Evolutionary conservation across 2,797 vertebrate genomes (phyloP).

Genomic region (Gallirallus australis): DNA sequence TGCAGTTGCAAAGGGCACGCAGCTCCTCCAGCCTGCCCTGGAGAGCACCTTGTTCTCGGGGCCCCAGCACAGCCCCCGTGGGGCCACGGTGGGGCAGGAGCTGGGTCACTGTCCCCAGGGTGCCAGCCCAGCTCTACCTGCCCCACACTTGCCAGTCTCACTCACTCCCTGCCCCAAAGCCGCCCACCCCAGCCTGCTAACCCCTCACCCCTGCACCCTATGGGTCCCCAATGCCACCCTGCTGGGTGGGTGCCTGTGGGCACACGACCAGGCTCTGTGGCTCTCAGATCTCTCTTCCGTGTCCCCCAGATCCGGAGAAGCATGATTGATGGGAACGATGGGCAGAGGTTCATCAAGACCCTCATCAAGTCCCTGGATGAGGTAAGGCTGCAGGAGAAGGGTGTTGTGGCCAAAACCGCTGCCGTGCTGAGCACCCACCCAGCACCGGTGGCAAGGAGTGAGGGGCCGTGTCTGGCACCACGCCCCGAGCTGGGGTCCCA

Average conservation of each 20-base stretch:
- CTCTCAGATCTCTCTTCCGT: neutral
- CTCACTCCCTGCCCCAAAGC: neutral
- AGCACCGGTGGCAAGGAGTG: accelerated
- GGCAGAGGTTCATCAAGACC: slow-evolving; percentile 91
- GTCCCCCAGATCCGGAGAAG: slow-evolving; percentile 88
- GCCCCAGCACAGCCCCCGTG: accelerated
- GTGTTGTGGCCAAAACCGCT: accelerated
- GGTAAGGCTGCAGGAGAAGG: slow-evolving; percentile 77
- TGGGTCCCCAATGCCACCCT: neutral
- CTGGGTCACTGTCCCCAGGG: neutral
- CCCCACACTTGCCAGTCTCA: no score
- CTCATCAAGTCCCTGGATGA: slow-evolving; percentile 96
- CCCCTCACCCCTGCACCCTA: neutral
- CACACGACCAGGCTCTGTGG: accelerated
- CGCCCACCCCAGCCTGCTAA: no score
- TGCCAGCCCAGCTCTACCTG: neutral
- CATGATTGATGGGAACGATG: slow-evolving; percentile 93
- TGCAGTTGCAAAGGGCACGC: neutral
- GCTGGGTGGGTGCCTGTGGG: neutral
- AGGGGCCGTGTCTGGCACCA: neutral
- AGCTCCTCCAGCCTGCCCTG: neutral
- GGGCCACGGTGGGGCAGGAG: neutral
- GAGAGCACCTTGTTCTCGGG: neutral
- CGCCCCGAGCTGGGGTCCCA: neutral
- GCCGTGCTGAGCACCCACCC: neutral